Evolutionary conservation across 1,140 invertebrate genomes (phyloP), one percentile per base, ranked within the genome.

Genomic region (Drosophila parabipectinata): DNA sequence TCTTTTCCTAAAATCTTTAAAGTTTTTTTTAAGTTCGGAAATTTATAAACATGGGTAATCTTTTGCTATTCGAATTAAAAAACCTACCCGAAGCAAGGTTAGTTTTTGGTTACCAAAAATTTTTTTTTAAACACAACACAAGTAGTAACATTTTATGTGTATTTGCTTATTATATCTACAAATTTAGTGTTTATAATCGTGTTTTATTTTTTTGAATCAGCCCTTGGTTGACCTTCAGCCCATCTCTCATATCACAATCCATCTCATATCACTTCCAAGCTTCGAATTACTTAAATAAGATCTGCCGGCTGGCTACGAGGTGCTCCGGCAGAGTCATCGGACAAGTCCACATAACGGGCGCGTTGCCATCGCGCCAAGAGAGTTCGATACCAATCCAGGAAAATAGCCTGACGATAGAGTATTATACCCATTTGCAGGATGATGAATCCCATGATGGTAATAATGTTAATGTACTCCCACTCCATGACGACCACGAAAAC

Each of bases 391-490:
- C 73, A 89, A 47, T 90, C 84, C n/a, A 87, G 48, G 61, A 95
- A 92, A 7, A 96, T 48, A 0, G 96, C 90, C 57, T 96, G 94
- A 72, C 97, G 97, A 90, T 98, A 98, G 12, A 94, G 84, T 67
- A 94, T 94, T 94, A 97, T 97, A 55, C 97, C 97, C 54, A 94
- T 83, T 30, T 97, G 91, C 4, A 98, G 92, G 5, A 96, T 82
- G 0, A 93, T 28, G 68, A 97, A 97, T 1, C 97, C 97, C 74
- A 97, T 92, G 1, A 97, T 91, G 91, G 98, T 97, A 48, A 97
- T 93, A 82, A 94, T 94, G 91, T 97, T 95, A 83, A 98, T 97
- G 0, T 79, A 68, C 92, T 99, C 97, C 95, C 96, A 97, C 4
- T 93, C 84, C 10, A 98, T 92, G 9, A 91, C 74, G 26, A 99